Percentiles rank a stretch among this genome's conserved stretches.
Evolutionary conservation across 2,113 vertebrate genomes (phyloP).

Genomic region (Cisticola juncidis): DNA sequence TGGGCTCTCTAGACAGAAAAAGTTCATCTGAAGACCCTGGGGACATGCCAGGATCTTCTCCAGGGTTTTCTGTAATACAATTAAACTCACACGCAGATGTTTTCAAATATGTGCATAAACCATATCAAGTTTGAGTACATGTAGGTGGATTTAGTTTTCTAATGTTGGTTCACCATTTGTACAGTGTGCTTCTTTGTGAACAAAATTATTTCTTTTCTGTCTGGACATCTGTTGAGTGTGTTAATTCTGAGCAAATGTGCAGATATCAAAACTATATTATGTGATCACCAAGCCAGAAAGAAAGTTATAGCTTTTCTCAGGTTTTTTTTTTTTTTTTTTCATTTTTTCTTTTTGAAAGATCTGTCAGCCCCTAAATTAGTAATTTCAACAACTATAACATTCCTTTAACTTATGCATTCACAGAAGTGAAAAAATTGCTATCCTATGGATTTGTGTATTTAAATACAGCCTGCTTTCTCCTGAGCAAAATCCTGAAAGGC

Average conservation of each 20-base stretch:
- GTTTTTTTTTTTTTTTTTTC: neutral
- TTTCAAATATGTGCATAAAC: neutral
- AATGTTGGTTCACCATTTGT: neutral
- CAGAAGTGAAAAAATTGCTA: neutral
- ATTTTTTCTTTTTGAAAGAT: neutral
- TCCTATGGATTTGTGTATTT: neutral
- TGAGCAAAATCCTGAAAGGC: neutral
- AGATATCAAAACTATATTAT: neutral
- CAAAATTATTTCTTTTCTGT: neutral
- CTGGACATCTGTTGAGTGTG: neutral
- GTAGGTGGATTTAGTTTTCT: neutral
- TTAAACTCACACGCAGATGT: neutral
- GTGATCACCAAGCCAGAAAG: neutral
- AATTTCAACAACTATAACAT: neutral
- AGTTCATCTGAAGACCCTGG: neutral
- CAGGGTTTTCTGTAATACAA: neutral
- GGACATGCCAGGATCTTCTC: neutral
- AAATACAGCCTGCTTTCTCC: neutral
- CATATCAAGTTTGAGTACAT: neutral
- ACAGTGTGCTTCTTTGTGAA: neutral
- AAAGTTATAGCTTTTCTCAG: neutral
- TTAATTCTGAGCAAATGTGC: neutral
- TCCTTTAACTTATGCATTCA: neutral
- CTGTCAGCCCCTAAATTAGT: neutral
- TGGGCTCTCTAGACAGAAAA: neutral